Evolutionary conservation across 2,113 vertebrate species (phyloP).

Genomic region (Panthera leo): DNA sequence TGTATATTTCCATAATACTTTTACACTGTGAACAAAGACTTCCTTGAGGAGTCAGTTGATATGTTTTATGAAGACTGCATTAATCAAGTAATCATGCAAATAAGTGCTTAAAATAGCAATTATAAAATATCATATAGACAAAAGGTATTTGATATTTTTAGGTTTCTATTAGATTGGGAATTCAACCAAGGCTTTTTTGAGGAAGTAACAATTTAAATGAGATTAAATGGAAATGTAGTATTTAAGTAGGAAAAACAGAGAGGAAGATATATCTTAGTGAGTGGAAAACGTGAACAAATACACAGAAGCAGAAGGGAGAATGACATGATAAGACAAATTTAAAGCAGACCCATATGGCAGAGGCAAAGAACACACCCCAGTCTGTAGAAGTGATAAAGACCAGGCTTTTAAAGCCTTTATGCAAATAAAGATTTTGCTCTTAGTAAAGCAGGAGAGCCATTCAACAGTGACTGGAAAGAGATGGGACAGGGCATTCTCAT

Average conservation of each 20-base stretch:
- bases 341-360: neutral
- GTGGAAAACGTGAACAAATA: neutral
- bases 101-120: neutral
- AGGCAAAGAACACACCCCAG: neutral
- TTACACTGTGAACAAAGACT: neutral
- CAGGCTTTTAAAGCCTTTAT: neutral
- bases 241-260: neutral
- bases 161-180: neutral
- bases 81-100: neutral
- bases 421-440: neutral
- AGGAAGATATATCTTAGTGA: neutral
- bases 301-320: neutral
- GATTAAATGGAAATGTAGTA: neutral
- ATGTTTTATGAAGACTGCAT: neutral
- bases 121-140: neutral
- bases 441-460: neutral
- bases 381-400: neutral
- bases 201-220: neutral
- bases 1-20: neutral
- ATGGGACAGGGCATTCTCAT: neutral
- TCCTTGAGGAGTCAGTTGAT: neutral
- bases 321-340: neutral
- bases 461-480: neutral
- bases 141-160: neutral
- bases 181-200: neutral